Conservation (phyloP, 2,888 invertebrate genomes). For the Arctia plantaginis region DNA sequence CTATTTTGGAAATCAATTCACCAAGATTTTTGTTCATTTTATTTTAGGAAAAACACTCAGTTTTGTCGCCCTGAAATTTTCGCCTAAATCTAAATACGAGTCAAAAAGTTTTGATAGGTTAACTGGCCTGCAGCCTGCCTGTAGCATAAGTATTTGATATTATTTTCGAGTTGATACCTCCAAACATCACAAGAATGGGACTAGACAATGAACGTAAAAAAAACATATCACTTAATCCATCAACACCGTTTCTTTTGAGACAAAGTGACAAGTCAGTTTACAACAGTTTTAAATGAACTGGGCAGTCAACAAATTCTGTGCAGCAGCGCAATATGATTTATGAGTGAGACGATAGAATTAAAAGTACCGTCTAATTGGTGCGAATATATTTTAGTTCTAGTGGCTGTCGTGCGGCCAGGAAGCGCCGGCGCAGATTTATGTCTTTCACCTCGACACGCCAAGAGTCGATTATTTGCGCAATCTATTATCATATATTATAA, state of each 20-base stretch:
- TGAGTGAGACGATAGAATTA: conserved; percentile 31
- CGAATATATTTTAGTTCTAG: conserved; percentile 39
- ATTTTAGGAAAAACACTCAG: no score
- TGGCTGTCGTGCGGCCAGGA: conserved; percentile 38
- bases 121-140: no score
- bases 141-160: not conserved
- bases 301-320: conserved; percentile 6
- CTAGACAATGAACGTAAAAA: not conserved
- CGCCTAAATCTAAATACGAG: no score
- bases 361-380: conserved; percentile 46
- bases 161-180: not conserved
- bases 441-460: conserved; percentile 50
- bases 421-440: conserved; percentile 47
- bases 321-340: conserved; percentile 21
- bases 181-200: not conserved
- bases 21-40: no score
- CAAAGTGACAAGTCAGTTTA: not conserved
- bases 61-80: no score
- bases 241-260: not conserved
- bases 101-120: not conserved
- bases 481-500: conserved; percentile 52
- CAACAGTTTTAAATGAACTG: not conserved
- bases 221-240: not conserved
- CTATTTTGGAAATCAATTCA: no score
- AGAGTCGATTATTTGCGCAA: conserved; percentile 47